These are phyloP conservation scores for Oncorhynchus tshawytscha DNA, from an alignment of 2,113 vertebrate species.

Conservation along the genomic window DNA sequence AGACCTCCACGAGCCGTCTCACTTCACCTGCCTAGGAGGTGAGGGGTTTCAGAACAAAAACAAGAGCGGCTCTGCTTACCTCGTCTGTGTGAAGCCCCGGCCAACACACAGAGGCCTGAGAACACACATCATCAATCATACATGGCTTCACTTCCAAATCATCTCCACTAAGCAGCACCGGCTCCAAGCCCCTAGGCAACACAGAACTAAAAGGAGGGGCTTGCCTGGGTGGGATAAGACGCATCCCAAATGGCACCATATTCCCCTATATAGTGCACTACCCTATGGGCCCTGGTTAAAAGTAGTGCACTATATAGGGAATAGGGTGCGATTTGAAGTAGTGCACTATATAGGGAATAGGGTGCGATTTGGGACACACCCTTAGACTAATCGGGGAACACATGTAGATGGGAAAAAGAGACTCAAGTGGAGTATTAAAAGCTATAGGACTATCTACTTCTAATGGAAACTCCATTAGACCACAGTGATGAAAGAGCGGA, in stretches of 20 bases:
- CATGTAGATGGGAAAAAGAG: neutral
- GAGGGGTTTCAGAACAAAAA: neutral
- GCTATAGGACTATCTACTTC: neutral
- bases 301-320: neutral
- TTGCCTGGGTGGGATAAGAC: neutral
- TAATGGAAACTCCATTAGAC: neutral
- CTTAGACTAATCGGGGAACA: neutral
- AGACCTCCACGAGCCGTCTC: slow-evolving; percentile 88
- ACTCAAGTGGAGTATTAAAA: neutral
- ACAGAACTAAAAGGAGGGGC: neutral
- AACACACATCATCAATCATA: neutral
- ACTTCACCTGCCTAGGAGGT: slow-evolving; percentile 75
- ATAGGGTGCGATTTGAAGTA: neutral
- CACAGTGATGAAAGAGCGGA: neutral
- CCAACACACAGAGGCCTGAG: neutral
- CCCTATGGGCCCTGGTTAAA: neutral
- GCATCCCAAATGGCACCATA: neutral
- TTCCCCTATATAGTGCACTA: neutral
- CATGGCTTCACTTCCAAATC: neutral
- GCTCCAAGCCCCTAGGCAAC: neutral
- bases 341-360: neutral
- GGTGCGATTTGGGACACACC: neutral
- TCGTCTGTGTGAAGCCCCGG: neutral
- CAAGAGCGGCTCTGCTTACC: neutral
- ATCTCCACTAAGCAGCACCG: neutral